Conservation (phyloP, 2,797 vertebrate species). For the Gobio occitaniae region DNA sequence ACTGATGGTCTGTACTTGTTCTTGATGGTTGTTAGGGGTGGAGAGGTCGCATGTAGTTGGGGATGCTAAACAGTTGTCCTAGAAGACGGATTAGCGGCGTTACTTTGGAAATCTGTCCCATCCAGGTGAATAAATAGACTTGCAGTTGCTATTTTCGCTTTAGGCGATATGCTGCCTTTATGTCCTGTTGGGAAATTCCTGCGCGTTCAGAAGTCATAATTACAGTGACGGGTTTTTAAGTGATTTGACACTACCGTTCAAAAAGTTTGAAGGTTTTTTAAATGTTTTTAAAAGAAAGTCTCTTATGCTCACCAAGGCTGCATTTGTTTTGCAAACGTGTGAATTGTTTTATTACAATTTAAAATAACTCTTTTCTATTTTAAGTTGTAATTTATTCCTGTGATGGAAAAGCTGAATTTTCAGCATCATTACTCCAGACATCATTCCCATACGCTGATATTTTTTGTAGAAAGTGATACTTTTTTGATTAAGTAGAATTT, state of each 20-base stretch:
- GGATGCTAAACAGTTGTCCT: slow-evolving; percentile 68
- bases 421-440: too few relatives aligned
- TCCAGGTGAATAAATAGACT: background rate
- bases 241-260: background rate
- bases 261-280: background rate
- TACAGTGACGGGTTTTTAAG: background rate
- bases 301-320: background rate
- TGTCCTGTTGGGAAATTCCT: background rate
- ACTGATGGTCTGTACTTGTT: slow-evolving; percentile 26
- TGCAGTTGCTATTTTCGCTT: background rate
- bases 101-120: background rate
- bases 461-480: background rate
- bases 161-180: background rate
- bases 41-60: slow-evolving; percentile 19
- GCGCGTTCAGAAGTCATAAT: background rate
- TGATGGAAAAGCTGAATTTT: background rate
- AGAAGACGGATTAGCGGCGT: background rate
- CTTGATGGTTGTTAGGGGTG: slow-evolving; percentile 32
- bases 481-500: background rate
- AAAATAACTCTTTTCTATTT: background rate
- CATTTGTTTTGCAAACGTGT: background rate
- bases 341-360: background rate
- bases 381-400: background rate
- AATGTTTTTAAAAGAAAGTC: background rate
- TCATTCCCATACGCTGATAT: background rate